Evolutionary conservation across 2,113 vertebrate genomes (phyloP), one percentile per base, ranked within the genome.

Genomic region (Varanus komodoensis): DNA sequence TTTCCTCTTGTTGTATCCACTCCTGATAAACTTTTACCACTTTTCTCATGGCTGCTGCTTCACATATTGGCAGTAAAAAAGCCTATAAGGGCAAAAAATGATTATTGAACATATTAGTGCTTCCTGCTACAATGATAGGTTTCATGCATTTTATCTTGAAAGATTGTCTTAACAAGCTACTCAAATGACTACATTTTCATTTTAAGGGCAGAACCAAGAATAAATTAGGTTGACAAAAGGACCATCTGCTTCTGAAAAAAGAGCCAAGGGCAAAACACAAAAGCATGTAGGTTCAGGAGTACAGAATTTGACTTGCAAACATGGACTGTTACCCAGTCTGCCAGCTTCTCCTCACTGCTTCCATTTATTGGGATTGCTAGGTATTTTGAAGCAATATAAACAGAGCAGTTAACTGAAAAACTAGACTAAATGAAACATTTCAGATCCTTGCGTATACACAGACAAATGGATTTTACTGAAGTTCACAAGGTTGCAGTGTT

Each of bases 21-120:
- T 99, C 99, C 94, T 99, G 99, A 95, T 99, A 99, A 21, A 99
- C 99, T 92, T 99, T 98, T 48, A 99, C 98, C 84, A 99, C 99
- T 95, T 98, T 99, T 64, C 99, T 98, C 99, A 99, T 99, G 61
- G 99, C 99, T 85, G 99, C 99, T 82, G 99, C 99, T 96, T 99
- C 99, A 89, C 99, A 99, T 97, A 99, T 98, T 0, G 99, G 99
- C 94, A 99, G 96, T 89, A 99, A 97, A 97, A 99, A 99, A 3
- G 99, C 98, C 99, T 99, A 90, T 44, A 6, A 91, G 50, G 93
- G 61, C 7, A 4, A 12, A 17, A 67, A 80, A 54, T 32, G 68
- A 25, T 6, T 77, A 87, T 1, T 2, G 29, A 84, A 81, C 34
- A 69, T 27, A 17, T 54, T 54, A 29, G 23, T 19, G 21, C 9